phyloP scores from a whole-genome alignment of 1,140 invertebrate species.

The Lanistes nyassanus region DNA sequence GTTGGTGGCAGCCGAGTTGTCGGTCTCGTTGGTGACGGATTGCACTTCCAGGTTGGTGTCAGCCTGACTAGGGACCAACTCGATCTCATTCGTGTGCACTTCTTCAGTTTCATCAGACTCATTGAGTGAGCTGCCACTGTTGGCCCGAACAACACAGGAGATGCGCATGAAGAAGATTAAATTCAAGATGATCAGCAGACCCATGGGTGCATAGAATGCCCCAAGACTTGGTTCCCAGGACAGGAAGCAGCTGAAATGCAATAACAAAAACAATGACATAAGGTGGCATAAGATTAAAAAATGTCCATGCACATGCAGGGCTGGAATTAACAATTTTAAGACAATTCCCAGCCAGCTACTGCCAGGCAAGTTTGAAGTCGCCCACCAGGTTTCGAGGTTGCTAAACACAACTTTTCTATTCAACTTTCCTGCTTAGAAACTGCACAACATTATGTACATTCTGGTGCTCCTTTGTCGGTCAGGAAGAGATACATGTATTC shows the following conservation, averaged over 20 bases:
- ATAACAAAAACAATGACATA: conserved; percentile 18
- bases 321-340: too few species aligned
- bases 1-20: background rate
- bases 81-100: conserved; percentile 73
- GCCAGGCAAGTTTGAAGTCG: too few species aligned
- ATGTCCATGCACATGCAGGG: too few species aligned
- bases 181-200: conserved; percentile 79
- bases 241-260: conserved; percentile 78
- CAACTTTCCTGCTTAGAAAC: too few species aligned
- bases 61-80: conserved; percentile 56
- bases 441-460: too few species aligned
- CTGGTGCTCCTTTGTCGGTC: too few species aligned
- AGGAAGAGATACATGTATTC: too few species aligned
- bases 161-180: conserved; percentile 81
- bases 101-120: conserved; percentile 54
- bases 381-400: too few species aligned
- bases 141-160: conserved; percentile 73
- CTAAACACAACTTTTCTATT: too few species aligned
- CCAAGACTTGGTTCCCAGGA: conserved; percentile 81
- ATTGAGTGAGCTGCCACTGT: conserved; percentile 35
- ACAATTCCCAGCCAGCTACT: too few species aligned
- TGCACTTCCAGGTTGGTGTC: conserved; percentile 46
- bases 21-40: conserved; percentile 28
- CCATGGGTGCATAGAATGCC: conserved; percentile 82
- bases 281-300: background rate